phyloP scores from a whole-genome alignment of 2,797 vertebrate species.

The Capromys pilorides region DNA sequence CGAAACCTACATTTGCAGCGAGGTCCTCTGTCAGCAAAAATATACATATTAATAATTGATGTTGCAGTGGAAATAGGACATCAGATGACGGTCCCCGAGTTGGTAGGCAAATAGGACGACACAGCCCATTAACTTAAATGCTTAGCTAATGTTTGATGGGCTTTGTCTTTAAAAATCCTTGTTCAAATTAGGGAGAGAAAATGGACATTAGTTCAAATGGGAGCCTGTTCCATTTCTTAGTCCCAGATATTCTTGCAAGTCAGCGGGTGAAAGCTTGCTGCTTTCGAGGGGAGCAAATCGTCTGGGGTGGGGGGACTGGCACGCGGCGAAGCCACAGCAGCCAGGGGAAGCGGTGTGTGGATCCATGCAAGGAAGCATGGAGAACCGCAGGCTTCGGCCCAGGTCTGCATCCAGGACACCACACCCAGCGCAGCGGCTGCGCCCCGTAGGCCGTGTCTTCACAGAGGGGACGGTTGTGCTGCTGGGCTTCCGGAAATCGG shows the following conservation, averaged over 20 bases:
- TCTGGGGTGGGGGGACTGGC: not conserved
- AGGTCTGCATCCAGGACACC: not conserved
- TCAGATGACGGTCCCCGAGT: constrained; percentile 78
- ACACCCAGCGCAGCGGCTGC: constrained; percentile 60
- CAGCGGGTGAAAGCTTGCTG: not conserved
- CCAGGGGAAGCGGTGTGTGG: fast-evolving
- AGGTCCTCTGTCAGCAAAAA: constrained; percentile 88
- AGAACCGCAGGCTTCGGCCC: constrained; percentile 26
- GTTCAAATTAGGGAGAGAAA: constrained; percentile 85
- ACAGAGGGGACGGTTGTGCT: not conserved
- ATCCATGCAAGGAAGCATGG: not conserved
- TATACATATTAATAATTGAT: constrained; percentile 88
- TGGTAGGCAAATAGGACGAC: constrained; percentile 83
- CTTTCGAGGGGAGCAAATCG: not conserved
- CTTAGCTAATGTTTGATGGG: constrained; percentile 88
- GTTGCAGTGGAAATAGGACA: constrained; percentile 82
- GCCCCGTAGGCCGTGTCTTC: not conserved
- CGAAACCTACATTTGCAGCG: constrained; percentile 84
- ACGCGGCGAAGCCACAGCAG: fast-evolving
- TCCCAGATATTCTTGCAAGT: constrained; percentile 40
- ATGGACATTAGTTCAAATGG: constrained; percentile 84
- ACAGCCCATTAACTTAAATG: constrained; percentile 85
- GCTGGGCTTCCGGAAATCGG: constrained; percentile 53
- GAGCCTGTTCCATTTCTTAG: constrained; percentile 79
- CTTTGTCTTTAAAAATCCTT: constrained; percentile 85